Conservation (phyloP, 2,797 vertebrate genomes). For the Antennarius maculatus region DNA sequence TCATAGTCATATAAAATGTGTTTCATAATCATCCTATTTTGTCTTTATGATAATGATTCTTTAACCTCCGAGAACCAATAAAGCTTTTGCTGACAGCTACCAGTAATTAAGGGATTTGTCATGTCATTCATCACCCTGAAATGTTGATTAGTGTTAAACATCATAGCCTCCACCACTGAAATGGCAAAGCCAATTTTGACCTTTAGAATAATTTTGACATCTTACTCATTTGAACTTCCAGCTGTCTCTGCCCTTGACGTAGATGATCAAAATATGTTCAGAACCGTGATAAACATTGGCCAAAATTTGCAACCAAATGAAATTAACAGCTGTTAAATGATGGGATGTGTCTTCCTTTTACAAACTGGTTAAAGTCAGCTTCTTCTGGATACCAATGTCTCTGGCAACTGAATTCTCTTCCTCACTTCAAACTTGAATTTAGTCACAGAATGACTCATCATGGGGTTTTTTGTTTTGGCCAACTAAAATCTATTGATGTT, state of each 20-base stretch:
- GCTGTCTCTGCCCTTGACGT: slow-evolving; percentile 15
- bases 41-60: neutral
- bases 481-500: slow-evolving; percentile 26
- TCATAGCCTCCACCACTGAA: neutral
- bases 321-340: slow-evolving; percentile 47
- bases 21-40: neutral
- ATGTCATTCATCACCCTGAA: neutral
- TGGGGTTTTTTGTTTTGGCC: slow-evolving; percentile 24
- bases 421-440: slow-evolving; percentile 50
- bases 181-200: neutral
- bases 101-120: neutral
- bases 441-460: slow-evolving; percentile 59
- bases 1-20: too few species aligned
- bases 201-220: slow-evolving; percentile 17
- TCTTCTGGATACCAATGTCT: slow-evolving; percentile 47
- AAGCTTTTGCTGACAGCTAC: neutral
- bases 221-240: slow-evolving; percentile 14
- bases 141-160: neutral
- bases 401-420: slow-evolving; percentile 61
- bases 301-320: slow-evolving; percentile 23
- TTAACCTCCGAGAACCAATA: neutral
- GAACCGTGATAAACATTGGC: slow-evolving; percentile 43
- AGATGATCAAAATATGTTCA: slow-evolving; percentile 41
- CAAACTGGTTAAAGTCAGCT: slow-evolving; percentile 44
- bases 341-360: slow-evolving; percentile 36